These are phyloP conservation scores for Copidosoma floridanum DNA, from an alignment of 1,140 invertebrate species.

Conservation along the genomic window DNA sequence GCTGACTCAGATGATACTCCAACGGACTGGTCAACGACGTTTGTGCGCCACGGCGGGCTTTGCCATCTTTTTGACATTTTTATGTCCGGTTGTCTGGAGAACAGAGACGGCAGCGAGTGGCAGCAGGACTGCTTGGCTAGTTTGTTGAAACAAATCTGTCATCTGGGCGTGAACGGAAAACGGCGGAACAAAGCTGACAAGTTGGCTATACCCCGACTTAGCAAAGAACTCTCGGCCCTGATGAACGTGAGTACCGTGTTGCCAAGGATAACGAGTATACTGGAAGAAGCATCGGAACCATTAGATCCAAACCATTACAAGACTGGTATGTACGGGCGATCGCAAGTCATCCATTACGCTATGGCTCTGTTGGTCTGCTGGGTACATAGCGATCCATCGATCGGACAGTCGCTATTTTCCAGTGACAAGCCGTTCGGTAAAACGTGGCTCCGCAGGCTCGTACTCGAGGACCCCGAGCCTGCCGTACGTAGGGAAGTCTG, in stretches of 20 bases:
- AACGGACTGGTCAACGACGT: constrained; percentile 69
- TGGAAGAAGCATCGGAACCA: constrained; percentile 79
- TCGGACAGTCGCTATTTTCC: constrained; percentile 66
- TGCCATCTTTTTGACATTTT: constrained; percentile 89
- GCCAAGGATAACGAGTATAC: constrained; percentile 78
- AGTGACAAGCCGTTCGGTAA: constrained; percentile 62
- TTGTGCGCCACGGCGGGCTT: constrained; percentile 83
- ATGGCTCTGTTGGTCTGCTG: constrained; percentile 81
- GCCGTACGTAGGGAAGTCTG: constrained; percentile 85
- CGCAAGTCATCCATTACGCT: constrained; percentile 79
- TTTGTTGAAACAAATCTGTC: constrained; percentile 78
- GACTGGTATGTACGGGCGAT: constrained; percentile 83
- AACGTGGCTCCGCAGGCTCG: constrained; percentile 71
- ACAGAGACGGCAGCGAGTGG: constrained; percentile 81
- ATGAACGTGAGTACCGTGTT: constrained; percentile 82
- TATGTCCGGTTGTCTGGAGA: constrained; percentile 70
- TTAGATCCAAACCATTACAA: constrained; percentile 80
- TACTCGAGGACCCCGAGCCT: constrained; percentile 82
- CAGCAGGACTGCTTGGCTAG: constrained; percentile 90
- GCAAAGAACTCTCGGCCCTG: constrained; percentile 73
- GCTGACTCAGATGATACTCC: constrained; percentile 43
- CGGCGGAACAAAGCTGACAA: constrained; percentile 61
- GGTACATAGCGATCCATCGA: constrained; percentile 72
- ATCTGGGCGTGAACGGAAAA: constrained; percentile 73
- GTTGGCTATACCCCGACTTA: constrained; percentile 65